phyloP scores from a whole-genome alignment of 2,113 vertebrate genomes.

The Aspiorhynchus laticeps region DNA sequence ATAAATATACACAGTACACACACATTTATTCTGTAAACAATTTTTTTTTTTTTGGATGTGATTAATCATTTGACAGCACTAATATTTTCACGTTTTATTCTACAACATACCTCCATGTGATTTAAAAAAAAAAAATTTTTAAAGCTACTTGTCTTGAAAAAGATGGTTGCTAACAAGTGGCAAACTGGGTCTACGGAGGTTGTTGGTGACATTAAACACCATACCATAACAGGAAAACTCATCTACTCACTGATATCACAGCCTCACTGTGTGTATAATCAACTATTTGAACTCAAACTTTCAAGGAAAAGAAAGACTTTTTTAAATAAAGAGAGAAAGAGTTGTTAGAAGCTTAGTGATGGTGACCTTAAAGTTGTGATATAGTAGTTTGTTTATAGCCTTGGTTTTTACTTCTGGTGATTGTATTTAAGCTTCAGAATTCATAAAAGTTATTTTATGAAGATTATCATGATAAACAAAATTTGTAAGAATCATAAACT shows the following conservation, averaged over 20 bases:
- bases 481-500: not conserved
- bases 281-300: not conserved
- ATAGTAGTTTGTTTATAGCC: not conserved
- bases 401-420: not conserved
- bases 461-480: not conserved
- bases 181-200: not conserved
- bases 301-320: not conserved
- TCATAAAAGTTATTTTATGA: no score
- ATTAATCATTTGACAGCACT: no score
- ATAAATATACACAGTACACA: no score
- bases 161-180: not conserved
- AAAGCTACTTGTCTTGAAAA: no score
- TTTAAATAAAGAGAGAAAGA: not conserved
- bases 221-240: not conserved
- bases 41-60: no score
- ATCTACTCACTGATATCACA: not conserved
- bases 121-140: no score
- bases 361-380: no score
- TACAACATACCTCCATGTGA: no score
- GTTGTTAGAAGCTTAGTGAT: not conserved
- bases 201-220: not conserved
- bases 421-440: not conserved
- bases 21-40: no score
- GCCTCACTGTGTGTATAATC: not conserved
- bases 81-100: no score